Percentiles rank a stretch among this genome's conserved stretches.
phyloP scores from a whole-genome alignment of 2,113 vertebrate genomes.

The Platanista minor region DNA sequence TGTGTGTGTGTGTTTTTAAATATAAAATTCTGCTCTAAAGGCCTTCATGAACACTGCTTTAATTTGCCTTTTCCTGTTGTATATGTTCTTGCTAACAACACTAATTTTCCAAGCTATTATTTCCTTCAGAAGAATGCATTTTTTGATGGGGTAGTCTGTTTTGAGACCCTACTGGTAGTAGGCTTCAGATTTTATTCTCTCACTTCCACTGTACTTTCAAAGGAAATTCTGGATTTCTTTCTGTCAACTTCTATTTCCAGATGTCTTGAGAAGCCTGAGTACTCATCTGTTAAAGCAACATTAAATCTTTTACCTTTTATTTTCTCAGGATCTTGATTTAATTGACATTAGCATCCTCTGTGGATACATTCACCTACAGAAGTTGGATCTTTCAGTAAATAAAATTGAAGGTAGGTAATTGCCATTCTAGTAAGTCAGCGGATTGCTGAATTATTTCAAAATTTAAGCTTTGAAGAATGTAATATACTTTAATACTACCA shows the following conservation, averaged over 20 bases:
- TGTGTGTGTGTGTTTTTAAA: background rate
- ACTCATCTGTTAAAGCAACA: background rate
- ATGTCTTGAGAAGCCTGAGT: background rate
- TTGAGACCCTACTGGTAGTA: background rate
- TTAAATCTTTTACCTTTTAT: conserved; percentile 53
- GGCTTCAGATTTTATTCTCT: background rate
- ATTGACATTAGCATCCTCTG: conserved; percentile 85
- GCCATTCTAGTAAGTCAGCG: background rate
- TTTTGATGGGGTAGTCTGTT: background rate
- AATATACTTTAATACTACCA: background rate
- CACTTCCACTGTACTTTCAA: background rate
- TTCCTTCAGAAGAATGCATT: background rate
- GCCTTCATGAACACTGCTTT: background rate
- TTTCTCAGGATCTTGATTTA: conserved; percentile 83
- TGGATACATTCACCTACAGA: conserved; percentile 88
- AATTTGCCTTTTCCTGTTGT: conserved; percentile 20
- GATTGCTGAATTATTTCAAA: background rate
- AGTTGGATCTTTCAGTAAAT: conserved; percentile 90
- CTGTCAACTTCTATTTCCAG: background rate
- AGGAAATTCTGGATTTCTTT: conserved; percentile 8
- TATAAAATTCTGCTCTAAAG: background rate
- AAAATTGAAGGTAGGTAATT: conserved; percentile 89
- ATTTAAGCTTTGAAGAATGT: background rate
- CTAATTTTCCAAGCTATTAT: conserved; percentile 35
- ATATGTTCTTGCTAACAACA: conserved; percentile 22